Base-by-base conservation (phyloP, 1,140 invertebrate genomes). In the Uloborus diversus region DNA sequence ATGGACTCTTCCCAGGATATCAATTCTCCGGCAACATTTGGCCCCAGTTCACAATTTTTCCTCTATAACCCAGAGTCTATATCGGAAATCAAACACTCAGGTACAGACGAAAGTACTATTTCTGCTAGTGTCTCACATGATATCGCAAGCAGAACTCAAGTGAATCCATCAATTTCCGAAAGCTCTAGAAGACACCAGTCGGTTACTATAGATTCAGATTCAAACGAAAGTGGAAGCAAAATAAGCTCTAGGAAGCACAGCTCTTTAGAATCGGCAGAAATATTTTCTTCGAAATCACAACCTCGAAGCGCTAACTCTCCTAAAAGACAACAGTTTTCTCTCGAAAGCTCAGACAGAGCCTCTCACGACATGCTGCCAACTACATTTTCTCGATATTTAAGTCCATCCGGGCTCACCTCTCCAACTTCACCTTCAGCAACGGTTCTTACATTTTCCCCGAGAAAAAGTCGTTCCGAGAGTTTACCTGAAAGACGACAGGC, bases 1-100 rank as follows among this genome's bases (percentile, higher is more conserved):
- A 59, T 69, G 56, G 76, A 42, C 25, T 79, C 76, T 37, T 79
- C 76, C 20, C 65, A 79, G 37, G 76, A 79, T 33, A 59, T 79
- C 3, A 53, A 32, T 11, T 79, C 76, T 3, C 76, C 76, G 23
- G 13, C 35, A 14, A 28, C 33, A 7, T 69, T 79, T 59, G 59
- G 27, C 11, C 62, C 49, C 30, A 66, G 62, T 20, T 62, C 61
- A n/a, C 32, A 28, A 25, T n/a, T 23, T 13, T 79, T 79, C 35
- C 33, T 59, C 59, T 59, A 13, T 28, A 30, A 42, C 28, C 64
- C 25, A 28, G 62, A 78, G 23, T 20, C 32, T 20, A 23, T 42
- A 20, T 66, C 75, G n/a, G 30, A 30, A 57, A 53, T 56, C 7
- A 4, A 30, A 51, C 30, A 35, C 23, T 5, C 28, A 7, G n/a